Conservation (phyloP, 2,888 invertebrate species). For the Orchestes rusci region DNA sequence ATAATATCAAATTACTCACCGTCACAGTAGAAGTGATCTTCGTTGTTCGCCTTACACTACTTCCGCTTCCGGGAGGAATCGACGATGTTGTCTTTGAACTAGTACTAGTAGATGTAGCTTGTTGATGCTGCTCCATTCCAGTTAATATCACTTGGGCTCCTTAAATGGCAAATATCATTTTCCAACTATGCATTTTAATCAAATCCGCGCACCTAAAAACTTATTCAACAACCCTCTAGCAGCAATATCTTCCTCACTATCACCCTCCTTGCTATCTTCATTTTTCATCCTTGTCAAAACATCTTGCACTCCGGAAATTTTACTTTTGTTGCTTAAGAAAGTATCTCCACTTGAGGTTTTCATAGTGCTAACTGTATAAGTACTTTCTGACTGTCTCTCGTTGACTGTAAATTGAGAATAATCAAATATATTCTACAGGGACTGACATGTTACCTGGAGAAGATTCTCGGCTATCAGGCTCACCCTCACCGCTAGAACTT, state of each 20-base stretch:
- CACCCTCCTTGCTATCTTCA: conserved; percentile 50
- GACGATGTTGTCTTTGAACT: conserved; percentile 19
- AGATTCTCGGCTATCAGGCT: conserved; percentile 30
- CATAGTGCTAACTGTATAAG: conserved; percentile 11
- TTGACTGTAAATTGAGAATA: no score
- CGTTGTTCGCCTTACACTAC: conserved; percentile 24
- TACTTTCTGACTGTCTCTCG: conserved; percentile 18
- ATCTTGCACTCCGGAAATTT: conserved; percentile 68
- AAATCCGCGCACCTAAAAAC: conserved; percentile 59
- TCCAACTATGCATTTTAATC: not conserved
- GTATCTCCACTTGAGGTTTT: conserved; percentile 44
- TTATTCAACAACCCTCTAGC: conserved; percentile 73
- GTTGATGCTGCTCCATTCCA: conserved; percentile 57
- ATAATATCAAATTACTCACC: no score
- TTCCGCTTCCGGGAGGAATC: no score
- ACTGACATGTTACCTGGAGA: conserved; percentile 38
- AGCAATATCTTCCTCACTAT: conserved; percentile 60
- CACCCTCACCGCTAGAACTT: conserved; percentile 39
- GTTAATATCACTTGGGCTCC: conserved; percentile 75
- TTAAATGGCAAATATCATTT: not conserved
- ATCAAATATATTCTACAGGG: no score
- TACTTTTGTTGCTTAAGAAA: conserved; percentile 64
- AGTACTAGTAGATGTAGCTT: conserved; percentile 27
- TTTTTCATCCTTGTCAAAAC: conserved; percentile 72
- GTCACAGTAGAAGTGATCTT: conserved; percentile 33